These are phyloP conservation scores for Saccostrea cuccullata DNA, from an alignment of 1,140 invertebrate genomes.

Conservation along the genomic window DNA sequence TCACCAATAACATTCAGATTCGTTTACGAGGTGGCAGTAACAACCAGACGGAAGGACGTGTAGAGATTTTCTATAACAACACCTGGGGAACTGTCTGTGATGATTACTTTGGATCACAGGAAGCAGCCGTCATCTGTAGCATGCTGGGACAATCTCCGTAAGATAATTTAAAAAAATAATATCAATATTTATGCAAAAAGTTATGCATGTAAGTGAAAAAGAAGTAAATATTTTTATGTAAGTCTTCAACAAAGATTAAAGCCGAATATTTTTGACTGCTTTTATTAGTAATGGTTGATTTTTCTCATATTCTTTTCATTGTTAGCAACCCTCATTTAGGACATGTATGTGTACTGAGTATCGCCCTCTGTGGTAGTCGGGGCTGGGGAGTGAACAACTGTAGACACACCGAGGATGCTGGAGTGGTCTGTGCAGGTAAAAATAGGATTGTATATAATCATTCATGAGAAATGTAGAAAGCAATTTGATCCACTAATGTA, in stretches of 20 bases:
- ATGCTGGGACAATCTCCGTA: conserved; percentile 57
- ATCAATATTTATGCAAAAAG: too few relatives aligned
- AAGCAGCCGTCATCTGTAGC: conserved; percentile 64
- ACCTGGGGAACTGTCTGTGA: conserved; percentile 84
- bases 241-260: neutral
- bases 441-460: neutral
- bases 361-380: conserved; percentile 61
- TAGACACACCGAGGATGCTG: conserved; percentile 69
- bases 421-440: conserved; percentile 59
- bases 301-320: too few relatives aligned
- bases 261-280: neutral
- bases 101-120: conserved; percentile 56
- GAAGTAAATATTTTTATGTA: too few relatives aligned
- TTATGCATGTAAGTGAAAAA: too few relatives aligned
- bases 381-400: conserved; percentile 68
- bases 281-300: neutral
- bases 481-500: too few relatives aligned
- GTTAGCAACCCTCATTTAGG: too few relatives aligned
- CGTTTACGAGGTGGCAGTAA: conserved; percentile 81
- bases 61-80: conserved; percentile 83
- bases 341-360: neutral
- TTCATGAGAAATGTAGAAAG: too few relatives aligned
- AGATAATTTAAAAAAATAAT: neutral
- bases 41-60: conserved; percentile 84
- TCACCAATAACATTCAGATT: conserved; percentile 42